phyloP scores from a whole-genome alignment of 2,797 vertebrate species.

The Ctenopoma kingsleyae region DNA sequence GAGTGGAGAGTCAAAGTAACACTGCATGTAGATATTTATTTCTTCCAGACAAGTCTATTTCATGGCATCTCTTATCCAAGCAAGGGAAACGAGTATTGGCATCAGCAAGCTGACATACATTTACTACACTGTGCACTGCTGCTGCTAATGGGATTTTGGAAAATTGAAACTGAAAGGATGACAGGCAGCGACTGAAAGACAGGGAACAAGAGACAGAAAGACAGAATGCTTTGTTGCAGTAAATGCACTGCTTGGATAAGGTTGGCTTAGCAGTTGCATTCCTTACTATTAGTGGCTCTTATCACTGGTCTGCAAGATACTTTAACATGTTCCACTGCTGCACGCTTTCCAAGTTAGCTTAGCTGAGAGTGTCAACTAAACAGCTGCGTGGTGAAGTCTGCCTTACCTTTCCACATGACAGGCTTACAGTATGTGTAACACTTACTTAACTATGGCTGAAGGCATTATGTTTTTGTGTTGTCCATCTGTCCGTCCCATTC shows the following conservation, averaged over 20 bases:
- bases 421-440: constrained; percentile 27
- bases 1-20: constrained; percentile 3
- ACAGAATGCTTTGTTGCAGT: constrained; percentile 4
- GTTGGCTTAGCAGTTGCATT: constrained; percentile 8
- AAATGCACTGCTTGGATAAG: constrained; percentile 19
- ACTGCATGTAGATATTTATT: constrained; percentile 2
- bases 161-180: constrained; percentile 54
- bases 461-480: no score
- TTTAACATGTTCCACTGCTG: constrained; percentile 21
- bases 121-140: constrained; percentile 60
- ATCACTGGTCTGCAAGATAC: constrained; percentile 2
- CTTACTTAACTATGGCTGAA: not conserved
- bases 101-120: constrained; percentile 51
- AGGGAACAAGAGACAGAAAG: not conserved
- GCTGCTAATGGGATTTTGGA: constrained; percentile 63
- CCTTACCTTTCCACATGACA: constrained; percentile 56
- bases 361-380: constrained; percentile 37
- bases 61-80: constrained; percentile 41
- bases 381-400: constrained; percentile 46
- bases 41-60: constrained; percentile 24
- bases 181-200: constrained; percentile 11
- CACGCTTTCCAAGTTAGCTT: constrained; percentile 20
- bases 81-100: constrained; percentile 44
- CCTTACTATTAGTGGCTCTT: constrained; percentile 12
- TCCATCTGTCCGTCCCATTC: no score